A percentile compares a stretch with the other conserved stretches of the same genome.
Evolutionary conservation across 2,113 vertebrate species (phyloP).

Genomic region (Chrysochloris asiatica): DNA sequence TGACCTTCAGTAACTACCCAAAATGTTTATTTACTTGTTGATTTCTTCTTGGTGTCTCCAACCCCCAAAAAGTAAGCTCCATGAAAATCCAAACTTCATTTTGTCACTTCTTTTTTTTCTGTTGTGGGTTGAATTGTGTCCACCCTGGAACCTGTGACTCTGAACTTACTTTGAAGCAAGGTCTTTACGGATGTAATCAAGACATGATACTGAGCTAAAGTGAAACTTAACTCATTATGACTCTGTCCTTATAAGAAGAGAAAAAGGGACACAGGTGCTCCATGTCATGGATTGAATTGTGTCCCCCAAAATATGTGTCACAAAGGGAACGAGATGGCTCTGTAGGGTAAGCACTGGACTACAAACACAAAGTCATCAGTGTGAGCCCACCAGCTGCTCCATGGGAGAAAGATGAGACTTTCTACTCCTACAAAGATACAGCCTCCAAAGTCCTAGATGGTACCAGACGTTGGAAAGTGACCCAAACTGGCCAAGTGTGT

Average conservation of each 20-base stretch:
- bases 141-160: background rate
- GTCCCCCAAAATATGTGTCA: too few relatives aligned
- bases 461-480: conserved; percentile 69
- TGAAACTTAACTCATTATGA: background rate
- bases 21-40: background rate
- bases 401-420: too few relatives aligned
- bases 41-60: background rate
- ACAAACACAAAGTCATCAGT: too few relatives aligned
- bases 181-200: background rate
- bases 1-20: background rate
- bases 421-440: too few relatives aligned
- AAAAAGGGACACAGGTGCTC: background rate
- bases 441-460: too few relatives aligned
- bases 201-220: background rate
- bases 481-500: conserved; percentile 70
- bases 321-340: too few relatives aligned
- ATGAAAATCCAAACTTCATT: background rate
- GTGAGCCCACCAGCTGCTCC: too few relatives aligned
- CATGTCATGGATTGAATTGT: too few relatives aligned
- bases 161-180: background rate
- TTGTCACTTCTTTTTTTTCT: background rate
- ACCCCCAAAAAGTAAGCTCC: background rate
- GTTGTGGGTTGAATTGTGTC: background rate
- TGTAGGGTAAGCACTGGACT: too few relatives aligned
- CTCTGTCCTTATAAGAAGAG: background rate